Percentiles rank a stretch among this genome's conserved stretches.
Conservation (phyloP, 2,888 invertebrate genomes). For the Hyles lineata region DNA sequence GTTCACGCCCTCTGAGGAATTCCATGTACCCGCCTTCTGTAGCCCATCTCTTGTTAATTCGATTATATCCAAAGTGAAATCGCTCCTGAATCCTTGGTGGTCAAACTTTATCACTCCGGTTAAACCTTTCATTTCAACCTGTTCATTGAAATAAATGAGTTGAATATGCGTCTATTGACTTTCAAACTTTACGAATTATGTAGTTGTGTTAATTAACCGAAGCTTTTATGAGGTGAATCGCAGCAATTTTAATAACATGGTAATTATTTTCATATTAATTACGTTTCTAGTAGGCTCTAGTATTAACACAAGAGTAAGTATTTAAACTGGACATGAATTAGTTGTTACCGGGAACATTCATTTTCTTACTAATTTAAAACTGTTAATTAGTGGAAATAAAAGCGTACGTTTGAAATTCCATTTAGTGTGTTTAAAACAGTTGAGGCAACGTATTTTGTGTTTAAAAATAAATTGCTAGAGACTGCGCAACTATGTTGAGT, state of each 20-base stretch:
- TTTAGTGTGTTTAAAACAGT: neutral
- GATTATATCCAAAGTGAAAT: conserved; percentile 96
- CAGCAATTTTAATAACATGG: neutral
- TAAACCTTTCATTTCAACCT: conserved; percentile 97
- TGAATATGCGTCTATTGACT: conserved; percentile 32
- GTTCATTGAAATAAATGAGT: conserved; percentile 58
- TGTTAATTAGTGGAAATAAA: neutral
- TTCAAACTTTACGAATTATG: neutral
- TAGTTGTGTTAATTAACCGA: neutral
- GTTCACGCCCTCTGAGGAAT: conserved; percentile 94
- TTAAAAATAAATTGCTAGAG: neutral
- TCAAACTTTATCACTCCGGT: conserved; percentile 97
- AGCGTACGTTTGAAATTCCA: neutral
- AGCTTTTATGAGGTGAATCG: neutral
- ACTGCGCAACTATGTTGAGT: conserved; percentile 11
- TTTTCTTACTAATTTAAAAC: neutral
- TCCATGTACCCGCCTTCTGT: conserved; percentile 94
- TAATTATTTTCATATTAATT: no score
- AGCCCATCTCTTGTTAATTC: conserved; percentile 94
- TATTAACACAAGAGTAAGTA: no score
- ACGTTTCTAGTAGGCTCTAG: no score
- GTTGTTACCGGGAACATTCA: neutral
- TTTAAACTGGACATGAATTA: no score
- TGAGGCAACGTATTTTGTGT: neutral
- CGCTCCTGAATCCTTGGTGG: conserved; percentile 95